These are phyloP conservation scores for Penelope pileata DNA, from an alignment of 2,113 vertebrate genomes.

Conservation along the genomic window DNA sequence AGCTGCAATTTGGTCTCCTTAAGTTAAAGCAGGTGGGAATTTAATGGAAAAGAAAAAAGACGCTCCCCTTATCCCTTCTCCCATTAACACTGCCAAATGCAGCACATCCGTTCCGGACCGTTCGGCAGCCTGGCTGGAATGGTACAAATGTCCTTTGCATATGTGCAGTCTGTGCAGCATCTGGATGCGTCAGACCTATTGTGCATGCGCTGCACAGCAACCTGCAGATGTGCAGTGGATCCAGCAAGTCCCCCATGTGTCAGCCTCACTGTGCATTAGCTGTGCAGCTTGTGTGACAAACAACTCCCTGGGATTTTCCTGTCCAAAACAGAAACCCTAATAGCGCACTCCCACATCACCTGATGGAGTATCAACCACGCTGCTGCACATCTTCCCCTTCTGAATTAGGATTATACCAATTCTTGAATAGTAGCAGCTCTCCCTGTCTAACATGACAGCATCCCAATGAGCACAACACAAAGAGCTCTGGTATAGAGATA, in stretches of 20 bases:
- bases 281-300: not conserved
- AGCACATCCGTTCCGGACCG: not conserved
- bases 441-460: not conserved
- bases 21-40: conserved; percentile 35
- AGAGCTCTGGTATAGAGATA: not conserved
- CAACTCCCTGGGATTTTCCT: not conserved
- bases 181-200: conserved; percentile 23
- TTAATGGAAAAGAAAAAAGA: conserved; percentile 15
- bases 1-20: not conserved
- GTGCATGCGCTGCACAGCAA: not conserved
- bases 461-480: not conserved
- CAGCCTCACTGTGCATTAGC: not conserved
- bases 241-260: not conserved
- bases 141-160: conserved; percentile 15
- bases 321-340: not conserved
- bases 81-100: conserved; percentile 9
- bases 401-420: not conserved
- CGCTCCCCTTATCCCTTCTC: not conserved
- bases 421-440: not conserved
- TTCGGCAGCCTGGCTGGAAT: not conserved
- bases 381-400: not conserved
- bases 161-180: conserved; percentile 48
- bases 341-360: not conserved
- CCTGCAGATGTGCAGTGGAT: not conserved
- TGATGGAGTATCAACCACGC: not conserved